Evolutionary conservation across 2,797 vertebrate genomes (phyloP).

Genomic region (Tympanoctomys barrerae): DNA sequence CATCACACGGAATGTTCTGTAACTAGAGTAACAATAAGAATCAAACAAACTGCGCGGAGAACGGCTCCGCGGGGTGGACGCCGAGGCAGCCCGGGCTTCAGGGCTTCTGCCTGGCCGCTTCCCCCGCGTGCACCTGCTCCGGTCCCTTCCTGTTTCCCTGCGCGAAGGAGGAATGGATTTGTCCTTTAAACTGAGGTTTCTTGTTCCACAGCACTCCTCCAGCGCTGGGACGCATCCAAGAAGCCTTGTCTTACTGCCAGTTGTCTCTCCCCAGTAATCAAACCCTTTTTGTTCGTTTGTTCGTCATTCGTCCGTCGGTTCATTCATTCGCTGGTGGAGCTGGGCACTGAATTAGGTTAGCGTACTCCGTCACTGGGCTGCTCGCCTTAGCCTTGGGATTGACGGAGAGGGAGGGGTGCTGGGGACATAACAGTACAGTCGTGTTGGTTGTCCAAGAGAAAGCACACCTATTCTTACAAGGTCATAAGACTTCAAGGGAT

Average conservation of each 20-base stretch:
- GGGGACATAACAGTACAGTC: neutral
- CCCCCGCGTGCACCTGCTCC: neutral
- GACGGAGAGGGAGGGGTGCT: neutral
- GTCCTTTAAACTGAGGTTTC: conserved; percentile 18
- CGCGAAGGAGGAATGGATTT: conserved; percentile 24
- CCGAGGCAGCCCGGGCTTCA: neutral
- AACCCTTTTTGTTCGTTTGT: neutral
- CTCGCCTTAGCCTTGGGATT: neutral
- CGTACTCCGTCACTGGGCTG: neutral
- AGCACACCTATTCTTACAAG: neutral
- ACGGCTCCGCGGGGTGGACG: neutral
- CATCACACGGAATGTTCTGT: neutral
- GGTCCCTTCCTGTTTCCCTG: neutral
- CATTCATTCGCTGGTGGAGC: neutral
- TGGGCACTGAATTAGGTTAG: neutral
- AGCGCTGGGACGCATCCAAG: neutral
- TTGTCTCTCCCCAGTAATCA: conserved; percentile 27
- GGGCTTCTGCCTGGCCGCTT: neutral
- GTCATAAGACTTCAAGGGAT: conserved; percentile 27
- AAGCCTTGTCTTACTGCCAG: neutral
- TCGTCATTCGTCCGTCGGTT: neutral
- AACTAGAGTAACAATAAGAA: neutral
- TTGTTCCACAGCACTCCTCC: conserved; percentile 9
- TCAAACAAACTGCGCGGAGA: conserved; percentile 9
- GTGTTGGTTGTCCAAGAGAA: conserved; percentile 6